Evolutionary conservation across 2,113 vertebrate species (phyloP), one percentile per base, ranked within the genome.

Genomic region (Paralichthys olivaceus): DNA sequence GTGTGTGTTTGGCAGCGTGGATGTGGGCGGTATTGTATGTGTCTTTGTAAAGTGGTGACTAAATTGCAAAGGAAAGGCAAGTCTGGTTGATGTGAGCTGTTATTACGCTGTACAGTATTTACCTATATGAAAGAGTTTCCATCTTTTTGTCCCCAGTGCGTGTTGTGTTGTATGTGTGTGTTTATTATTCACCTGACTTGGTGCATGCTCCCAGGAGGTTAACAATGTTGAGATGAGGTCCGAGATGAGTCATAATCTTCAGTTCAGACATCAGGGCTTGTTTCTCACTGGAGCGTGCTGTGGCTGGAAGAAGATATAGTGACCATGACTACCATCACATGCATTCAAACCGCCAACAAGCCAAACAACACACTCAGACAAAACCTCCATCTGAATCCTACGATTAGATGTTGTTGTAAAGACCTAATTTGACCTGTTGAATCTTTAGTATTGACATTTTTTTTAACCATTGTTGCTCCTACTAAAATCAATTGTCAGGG

Each of bases 211-310:
- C 98, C 81, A 99, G 91, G 57, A 99, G 93, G 91, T 99, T 99
- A 20, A 99, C 98, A 1, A 99, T 99, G 85, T 99, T 99, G 55
- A 99, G 93, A 81, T 99, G 98, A 0, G 98, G 97, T 6, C 98
- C 98, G 1, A 99, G 95, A 72, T 99, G 98, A 43, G 98, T 99
- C 98, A 99, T 99, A 87, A 99, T 99, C 95, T 99, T 99, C 92
- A 99, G 92, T 77, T 99, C 98, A 20, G 98, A 99, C 98, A 99
- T 99, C 65, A 99, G 96, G 0, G 98, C 98, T 75, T 99, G 98
- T 63, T 99, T 99, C 89, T 99, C 98, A 72, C 98, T 99, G 85
- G 98, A 97, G 83, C 98, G 96, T 5, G 98, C 98, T 1, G 98
- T 99, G 74, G 98, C 98, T 99, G 90, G 69, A 80, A 80, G 70